These are phyloP conservation scores for Catharus bicknelli DNA, from an alignment of 2,113 vertebrate genomes.

Conservation along the genomic window DNA sequence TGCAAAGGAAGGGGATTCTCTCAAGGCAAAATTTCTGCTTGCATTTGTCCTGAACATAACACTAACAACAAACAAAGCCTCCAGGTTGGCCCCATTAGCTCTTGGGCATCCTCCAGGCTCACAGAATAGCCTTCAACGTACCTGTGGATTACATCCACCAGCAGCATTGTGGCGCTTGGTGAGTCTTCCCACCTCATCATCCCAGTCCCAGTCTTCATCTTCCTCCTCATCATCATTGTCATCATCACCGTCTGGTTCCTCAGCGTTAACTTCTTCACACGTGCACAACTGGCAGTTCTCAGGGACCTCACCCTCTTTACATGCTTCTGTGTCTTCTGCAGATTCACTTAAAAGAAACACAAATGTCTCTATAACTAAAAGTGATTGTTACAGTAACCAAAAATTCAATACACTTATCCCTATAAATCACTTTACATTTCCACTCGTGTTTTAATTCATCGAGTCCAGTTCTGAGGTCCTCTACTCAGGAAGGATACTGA, in stretches of 20 bases:
- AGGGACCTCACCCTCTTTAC: not conserved
- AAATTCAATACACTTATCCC: not conserved
- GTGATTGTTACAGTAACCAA: not conserved
- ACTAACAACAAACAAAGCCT: not conserved
- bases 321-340: not conserved
- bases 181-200: conserved; percentile 73
- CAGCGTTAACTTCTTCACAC: not conserved
- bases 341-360: conserved; percentile 63
- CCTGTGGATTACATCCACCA: conserved; percentile 79
- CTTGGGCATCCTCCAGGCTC: not conserved
- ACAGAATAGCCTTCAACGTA: not conserved
- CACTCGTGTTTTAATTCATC: fast-evolving
- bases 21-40: not conserved
- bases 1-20: not conserved
- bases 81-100: not conserved
- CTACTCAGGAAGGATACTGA: not conserved
- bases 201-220: conserved; percentile 82
- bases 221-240: conserved; percentile 63
- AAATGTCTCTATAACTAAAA: not conserved
- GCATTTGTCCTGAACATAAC: not conserved
- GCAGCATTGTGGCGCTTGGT: conserved; percentile 56
- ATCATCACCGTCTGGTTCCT: conserved; percentile 55
- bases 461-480: not conserved
- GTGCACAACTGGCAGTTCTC: not conserved
- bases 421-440: not conserved